Base-by-base conservation (phyloP, 2,888 invertebrate genomes). In the Meiosimyza platycephala region DNA sequence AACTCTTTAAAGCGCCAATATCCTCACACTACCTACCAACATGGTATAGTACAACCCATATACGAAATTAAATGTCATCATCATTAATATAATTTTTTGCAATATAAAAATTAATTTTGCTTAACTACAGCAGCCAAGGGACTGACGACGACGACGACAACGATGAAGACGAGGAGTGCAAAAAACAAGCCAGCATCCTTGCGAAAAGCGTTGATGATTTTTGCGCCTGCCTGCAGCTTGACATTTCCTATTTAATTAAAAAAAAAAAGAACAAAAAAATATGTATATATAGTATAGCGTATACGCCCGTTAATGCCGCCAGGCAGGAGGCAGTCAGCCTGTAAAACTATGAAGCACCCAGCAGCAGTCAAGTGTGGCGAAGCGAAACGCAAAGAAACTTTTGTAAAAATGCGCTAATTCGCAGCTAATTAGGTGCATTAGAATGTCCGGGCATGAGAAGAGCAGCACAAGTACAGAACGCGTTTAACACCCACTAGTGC, bases 341-440 rank as follows among this genome's bases (percentile, higher is more conserved):
- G 6, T 40, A 40, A 40, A 40, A 40, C 40, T 40, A 40, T 40
- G 40, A 4, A 40, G 40, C 40, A 40, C 40, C 40, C 40, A 40
- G 40, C 40, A 40, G 40, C 50, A 40, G 60, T 50, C 50, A 50
- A 64, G 48, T 50, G 51, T 47, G 16, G 50, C 16, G 69, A 52
- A 51, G 48, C 52, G 52, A n/a, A n/a, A 22, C n/a, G 28, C 28
- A 51, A 13, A 28, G 50, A 72, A 76, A 64, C 64, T 18, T 47
- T 48, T 33, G n/a, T 12, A 52, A 48, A 71, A 72, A 59, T 75
- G 73, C 72, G 74, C 74, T 76, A 76, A 76, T 77, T 75, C 74
- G 62, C 75, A 75, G 75, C 76, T 77, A 78, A 77, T 77, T 76
- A 76, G 74, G 72, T 74, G 75, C 69, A 72, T 72, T 47, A 57